Percentiles rank a stretch among this genome's conserved stretches.
Evolutionary conservation across 1,140 invertebrate genomes (phyloP).

Genomic region (Hesperophylax magnus): DNA sequence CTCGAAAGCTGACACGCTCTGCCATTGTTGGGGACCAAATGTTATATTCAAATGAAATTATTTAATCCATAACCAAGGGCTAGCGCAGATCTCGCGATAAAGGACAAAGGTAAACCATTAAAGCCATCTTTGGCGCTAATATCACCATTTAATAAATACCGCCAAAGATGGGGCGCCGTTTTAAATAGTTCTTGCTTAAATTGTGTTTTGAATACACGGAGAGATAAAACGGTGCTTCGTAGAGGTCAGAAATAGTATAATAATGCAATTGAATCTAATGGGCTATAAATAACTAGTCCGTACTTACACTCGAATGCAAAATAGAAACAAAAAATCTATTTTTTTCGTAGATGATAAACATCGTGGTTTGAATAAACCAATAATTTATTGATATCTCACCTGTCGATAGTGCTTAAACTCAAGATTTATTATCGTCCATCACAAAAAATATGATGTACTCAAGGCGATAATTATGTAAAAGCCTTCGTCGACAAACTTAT

Average conservation of each 20-base stretch:
- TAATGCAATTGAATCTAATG: not conserved
- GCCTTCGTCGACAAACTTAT: too few species aligned
- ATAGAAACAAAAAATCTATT: too few species aligned
- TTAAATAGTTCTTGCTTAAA: not conserved
- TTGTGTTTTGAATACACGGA: not conserved
- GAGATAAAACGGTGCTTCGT: not conserved
- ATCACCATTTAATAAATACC: not conserved
- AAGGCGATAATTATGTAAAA: too few species aligned
- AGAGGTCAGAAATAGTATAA: not conserved
- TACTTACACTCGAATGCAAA: too few species aligned
- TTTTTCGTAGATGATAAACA: too few species aligned
- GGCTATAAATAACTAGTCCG: too few species aligned
- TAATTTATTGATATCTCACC: too few species aligned
- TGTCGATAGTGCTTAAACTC: too few species aligned
- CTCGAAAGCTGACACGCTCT: constrained; percentile 7
- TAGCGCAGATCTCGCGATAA: not conserved
- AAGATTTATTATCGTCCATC: too few species aligned
- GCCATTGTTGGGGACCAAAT: constrained; percentile 31
- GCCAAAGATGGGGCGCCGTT: not conserved
- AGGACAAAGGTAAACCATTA: not conserved
- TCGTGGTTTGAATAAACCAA: too few species aligned
- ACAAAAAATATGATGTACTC: too few species aligned
- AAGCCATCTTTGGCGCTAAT: not conserved
- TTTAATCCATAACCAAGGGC: constrained; percentile 24
- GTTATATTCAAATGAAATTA: not conserved